A percentile compares a stretch with the other conserved stretches of the same genome.
Evolutionary conservation across 2,113 vertebrate species (phyloP).

Genomic region (Rissa tridactyla): DNA sequence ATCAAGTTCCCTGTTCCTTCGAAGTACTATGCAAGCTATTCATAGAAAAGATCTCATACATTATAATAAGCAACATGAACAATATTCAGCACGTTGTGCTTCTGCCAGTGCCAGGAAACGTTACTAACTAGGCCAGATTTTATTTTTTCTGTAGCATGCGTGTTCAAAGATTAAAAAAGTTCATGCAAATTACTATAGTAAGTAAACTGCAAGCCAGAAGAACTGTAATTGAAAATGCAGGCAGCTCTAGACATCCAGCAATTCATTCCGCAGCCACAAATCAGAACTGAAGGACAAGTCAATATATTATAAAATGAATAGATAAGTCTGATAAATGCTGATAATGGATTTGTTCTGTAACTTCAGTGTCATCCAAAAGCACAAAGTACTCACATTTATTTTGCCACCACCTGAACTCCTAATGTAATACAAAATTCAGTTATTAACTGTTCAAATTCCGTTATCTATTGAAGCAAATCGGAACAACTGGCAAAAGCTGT

Average conservation of each 20-base stretch:
- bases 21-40: not conserved
- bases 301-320: constrained; percentile 10
- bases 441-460: not conserved
- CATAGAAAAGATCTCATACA: not conserved
- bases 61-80: not conserved
- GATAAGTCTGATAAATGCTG: constrained; percentile 3
- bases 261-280: not conserved
- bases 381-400: not conserved
- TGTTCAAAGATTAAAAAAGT: not conserved
- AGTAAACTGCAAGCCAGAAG: not conserved
- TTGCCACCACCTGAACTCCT: not conserved
- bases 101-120: not conserved
- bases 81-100: not conserved
- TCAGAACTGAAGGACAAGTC: not conserved
- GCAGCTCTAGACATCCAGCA: not conserved
- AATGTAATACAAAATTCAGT: not conserved
- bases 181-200: not conserved
- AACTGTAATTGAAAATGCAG: not conserved
- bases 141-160: not conserved
- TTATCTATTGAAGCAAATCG: not conserved
- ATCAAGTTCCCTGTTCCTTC: not conserved
- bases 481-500: not conserved
- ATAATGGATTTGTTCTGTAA: constrained; percentile 6
- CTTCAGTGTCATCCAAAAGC: not conserved
- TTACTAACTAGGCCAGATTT: not conserved